Evolutionary conservation across 92 coral and sea anemone genomes (phyloP), one percentile per base, ranked within the genome.

Genomic region (Epizoanthus ramosus): DNA sequence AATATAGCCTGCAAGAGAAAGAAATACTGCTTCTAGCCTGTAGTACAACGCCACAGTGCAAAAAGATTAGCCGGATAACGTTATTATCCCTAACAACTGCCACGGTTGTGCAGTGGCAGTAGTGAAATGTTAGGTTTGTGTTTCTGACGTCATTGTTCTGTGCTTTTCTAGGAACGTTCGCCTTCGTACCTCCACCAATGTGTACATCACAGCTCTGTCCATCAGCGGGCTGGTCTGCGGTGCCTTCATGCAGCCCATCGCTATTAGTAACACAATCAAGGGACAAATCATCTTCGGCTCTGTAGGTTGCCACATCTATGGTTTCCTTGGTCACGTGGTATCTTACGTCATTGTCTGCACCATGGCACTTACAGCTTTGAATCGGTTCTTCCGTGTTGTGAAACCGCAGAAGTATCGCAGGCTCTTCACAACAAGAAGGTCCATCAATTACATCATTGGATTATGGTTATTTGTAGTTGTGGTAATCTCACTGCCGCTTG

Each of bases 381-480:
- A 74, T 74, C 61, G 79, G 28, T 74, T 74, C 59, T 53, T 74
- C 79, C 79, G 79, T 25, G 79, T 74, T 7, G 79, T 74, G 79
- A 74, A 74, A 74, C 79, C 79, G 65, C 79, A 74, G 79, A 53
- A 74, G 79, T 74, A 74, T 74, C 79, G 79, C 63, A 74, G 65
- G 63, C 79, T 53, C 79, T 74, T 74, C 63, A 50, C 79, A 28
- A 74, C 79, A 5, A 53, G 10, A 41, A 74, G 79, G 13, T 74
- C 79, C 65, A 74, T 74, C 17, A 22, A 15, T 33, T 74, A 74
- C 24, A 74, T 53, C 13, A 39, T 56, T 53, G 79, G 50, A 53
- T 3, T 74, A 17, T 74, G 79, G 79, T 16, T 54, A 74, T 74
- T 74, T 54, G 79, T 74, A 0, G 6, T 16, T 14, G 50, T 15